A percentile compares a stretch with the other conserved stretches of the same genome.
These are phyloP conservation scores for Latheticus oryzae DNA, from an alignment of 2,888 invertebrate genomes.

Conservation along the genomic window DNA sequence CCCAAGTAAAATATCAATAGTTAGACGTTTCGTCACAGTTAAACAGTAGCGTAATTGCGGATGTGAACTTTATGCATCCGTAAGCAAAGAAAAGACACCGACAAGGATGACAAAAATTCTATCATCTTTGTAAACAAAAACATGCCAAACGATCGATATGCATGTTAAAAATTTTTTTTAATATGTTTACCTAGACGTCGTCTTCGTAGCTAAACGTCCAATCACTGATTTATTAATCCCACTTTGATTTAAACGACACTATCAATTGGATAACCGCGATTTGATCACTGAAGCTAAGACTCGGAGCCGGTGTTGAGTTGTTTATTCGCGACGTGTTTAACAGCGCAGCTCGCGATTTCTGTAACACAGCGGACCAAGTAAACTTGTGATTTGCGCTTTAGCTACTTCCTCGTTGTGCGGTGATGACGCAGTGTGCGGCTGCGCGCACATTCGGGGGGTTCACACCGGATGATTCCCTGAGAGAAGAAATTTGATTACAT, in stretches of 20 bases:
- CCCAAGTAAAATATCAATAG: conserved; percentile 35
- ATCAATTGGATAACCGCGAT: neutral
- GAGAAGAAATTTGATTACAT: no score
- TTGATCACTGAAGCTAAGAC: conserved; percentile 5
- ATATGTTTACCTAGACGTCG: no score
- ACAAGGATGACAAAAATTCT: conserved; percentile 36
- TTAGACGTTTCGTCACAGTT: conserved; percentile 35
- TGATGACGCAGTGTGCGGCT: conserved; percentile 30
- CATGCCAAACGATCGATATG: no score
- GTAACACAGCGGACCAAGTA: conserved; percentile 35
- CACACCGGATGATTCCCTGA: no score
- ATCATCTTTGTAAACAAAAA: conserved; percentile 5
- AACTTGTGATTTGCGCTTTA: conserved; percentile 29
- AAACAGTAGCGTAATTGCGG: conserved; percentile 35
- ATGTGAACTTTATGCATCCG: conserved; percentile 39
- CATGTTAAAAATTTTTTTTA: no score
- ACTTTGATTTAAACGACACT: no score
- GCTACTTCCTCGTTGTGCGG: conserved; percentile 38
- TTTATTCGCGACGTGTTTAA: conserved; percentile 38
- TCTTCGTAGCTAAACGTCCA: no score
- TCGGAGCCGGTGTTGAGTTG: conserved; percentile 11
- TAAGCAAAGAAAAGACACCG: conserved; percentile 30
- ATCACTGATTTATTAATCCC: no score
- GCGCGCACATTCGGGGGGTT: conserved; percentile 31
- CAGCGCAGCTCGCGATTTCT: conserved; percentile 39